Conservation (phyloP, 2,888 invertebrate species). For the Adelognathus sp. region DNA sequence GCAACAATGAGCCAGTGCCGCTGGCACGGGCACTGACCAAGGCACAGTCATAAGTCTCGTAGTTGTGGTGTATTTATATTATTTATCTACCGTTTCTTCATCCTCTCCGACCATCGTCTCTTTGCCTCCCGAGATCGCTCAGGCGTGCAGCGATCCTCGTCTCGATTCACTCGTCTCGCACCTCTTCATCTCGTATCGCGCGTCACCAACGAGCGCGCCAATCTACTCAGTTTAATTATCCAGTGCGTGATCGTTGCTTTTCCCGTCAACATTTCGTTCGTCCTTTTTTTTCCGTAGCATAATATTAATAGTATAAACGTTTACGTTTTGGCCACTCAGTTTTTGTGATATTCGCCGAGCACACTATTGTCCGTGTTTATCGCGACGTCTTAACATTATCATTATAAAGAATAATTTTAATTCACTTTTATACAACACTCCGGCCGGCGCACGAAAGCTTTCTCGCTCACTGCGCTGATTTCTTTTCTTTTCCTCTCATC, state of each 20-base stretch:
- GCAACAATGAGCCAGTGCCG: slow-evolving; percentile 70
- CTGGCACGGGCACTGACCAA: slow-evolving; percentile 75
- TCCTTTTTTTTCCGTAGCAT: slow-evolving; percentile 51
- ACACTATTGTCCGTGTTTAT: slow-evolving; percentile 77
- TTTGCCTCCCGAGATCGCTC: background rate
- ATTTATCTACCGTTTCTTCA: slow-evolving; percentile 22
- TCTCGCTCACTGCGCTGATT: background rate
- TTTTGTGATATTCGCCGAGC: slow-evolving; percentile 76
- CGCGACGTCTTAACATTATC: slow-evolving; percentile 70
- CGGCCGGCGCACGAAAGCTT: slow-evolving; percentile 29
- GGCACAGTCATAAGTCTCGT: slow-evolving; percentile 79
- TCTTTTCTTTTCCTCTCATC: slow-evolving; percentile 39
- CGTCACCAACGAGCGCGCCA: slow-evolving; percentile 7
- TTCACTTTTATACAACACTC: slow-evolving; percentile 77
- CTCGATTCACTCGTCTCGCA: background rate
- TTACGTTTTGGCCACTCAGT: slow-evolving; percentile 81
- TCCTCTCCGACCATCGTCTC: slow-evolving; percentile 1
- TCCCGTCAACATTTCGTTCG: slow-evolving; percentile 39
- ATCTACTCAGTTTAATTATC: slow-evolving; percentile 5
- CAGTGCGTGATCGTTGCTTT: slow-evolving; percentile 26
- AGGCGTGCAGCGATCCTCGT: background rate
- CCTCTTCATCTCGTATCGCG: slow-evolving; percentile 17
- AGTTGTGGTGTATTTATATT: slow-evolving; percentile 54
- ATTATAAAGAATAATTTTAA: slow-evolving; percentile 76
- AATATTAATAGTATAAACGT: slow-evolving; percentile 76